These are phyloP conservation scores for Muscicapa adusta DNA, from an alignment of 2,113 vertebrate genomes.

Conservation along the genomic window DNA sequence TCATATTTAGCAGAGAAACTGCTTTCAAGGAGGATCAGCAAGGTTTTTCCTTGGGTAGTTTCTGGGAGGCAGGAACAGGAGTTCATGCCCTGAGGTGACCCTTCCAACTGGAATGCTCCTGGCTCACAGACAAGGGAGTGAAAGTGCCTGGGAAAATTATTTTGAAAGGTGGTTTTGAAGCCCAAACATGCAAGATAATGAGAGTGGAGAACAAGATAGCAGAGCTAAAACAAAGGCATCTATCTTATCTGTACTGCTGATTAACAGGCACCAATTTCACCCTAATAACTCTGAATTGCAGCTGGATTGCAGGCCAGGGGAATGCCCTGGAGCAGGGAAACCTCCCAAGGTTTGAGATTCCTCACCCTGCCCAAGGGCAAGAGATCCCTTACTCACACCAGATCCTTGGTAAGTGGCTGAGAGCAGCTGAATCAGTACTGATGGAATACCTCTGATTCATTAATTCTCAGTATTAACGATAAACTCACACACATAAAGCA, in stretches of 20 bases:
- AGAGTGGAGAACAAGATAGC: not conserved
- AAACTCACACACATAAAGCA: not conserved
- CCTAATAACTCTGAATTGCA: not conserved
- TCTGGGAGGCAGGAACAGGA: not conserved
- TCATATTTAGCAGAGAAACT: not conserved
- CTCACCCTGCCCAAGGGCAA: not conserved
- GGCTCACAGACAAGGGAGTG: accelerated
- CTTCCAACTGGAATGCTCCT: not conserved
- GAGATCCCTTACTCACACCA: not conserved
- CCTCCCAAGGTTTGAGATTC: not conserved
- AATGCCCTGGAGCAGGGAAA: not conserved
- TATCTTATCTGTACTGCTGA: not conserved
- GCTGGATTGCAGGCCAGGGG: not conserved
- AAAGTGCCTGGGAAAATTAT: not conserved
- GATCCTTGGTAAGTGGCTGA: not conserved
- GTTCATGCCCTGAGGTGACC: not conserved
- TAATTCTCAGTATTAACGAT: not conserved
- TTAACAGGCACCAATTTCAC: not conserved
- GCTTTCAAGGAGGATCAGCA: not conserved
- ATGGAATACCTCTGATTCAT: not conserved
- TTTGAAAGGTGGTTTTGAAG: not conserved
- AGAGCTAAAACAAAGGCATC: not conserved
- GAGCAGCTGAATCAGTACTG: not conserved
- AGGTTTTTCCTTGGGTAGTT: not conserved
- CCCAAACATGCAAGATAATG: not conserved